phyloP scores from a whole-genome alignment of 35 echinoderm and acorn worm species.

The Apostichopus californicus region DNA sequence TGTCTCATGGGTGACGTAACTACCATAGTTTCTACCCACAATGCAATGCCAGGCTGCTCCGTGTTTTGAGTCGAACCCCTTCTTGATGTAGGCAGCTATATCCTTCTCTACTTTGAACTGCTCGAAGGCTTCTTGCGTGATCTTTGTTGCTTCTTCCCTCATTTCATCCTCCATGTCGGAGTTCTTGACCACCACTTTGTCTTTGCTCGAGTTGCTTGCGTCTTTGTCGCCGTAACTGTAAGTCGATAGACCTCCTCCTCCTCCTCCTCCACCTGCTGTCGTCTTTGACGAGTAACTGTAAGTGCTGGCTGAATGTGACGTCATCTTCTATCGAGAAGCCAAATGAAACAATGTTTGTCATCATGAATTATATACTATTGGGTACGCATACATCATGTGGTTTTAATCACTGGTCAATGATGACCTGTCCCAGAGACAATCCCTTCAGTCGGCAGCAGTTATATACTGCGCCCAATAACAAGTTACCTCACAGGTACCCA shows the following conservation, averaged over 20 bases:
- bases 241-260: not conserved
- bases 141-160: constrained; percentile 34
- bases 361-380: no score
- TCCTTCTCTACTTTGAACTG: constrained; percentile 72
- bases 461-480: no score
- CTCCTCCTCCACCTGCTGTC: not conserved
- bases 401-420: no score
- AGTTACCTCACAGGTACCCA: no score
- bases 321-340: not conserved
- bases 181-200: constrained; percentile 52
- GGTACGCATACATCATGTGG: no score
- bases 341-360: no score
- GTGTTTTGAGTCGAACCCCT: constrained; percentile 55
- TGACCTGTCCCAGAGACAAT: no score
- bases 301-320: not conserved
- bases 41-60: constrained; percentile 74
- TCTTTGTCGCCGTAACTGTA: not conserved
- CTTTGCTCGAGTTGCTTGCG: not conserved
- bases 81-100: constrained; percentile 71
- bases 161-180: constrained; percentile 63
- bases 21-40: constrained; percentile 69
- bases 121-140: constrained; percentile 52
- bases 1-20: constrained; percentile 76
- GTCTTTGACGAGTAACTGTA: constrained; percentile 4
- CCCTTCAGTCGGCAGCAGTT: no score